These are phyloP conservation scores for Thymallus thymallus DNA, from an alignment of 2,113 vertebrate species.

Conservation along the genomic window DNA sequence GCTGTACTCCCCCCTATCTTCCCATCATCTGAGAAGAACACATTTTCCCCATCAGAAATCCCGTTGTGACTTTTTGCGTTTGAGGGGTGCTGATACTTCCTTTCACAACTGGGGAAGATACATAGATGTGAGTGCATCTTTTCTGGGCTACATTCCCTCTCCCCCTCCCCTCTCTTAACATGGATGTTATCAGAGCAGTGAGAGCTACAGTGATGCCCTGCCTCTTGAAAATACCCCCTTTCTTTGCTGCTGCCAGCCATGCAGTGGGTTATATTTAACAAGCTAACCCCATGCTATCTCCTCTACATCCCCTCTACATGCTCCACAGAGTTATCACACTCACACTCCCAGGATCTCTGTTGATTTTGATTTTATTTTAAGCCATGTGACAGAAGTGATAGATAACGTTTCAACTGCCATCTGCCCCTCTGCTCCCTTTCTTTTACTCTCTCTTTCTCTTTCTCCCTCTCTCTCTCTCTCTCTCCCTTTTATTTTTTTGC, in stretches of 20 bases:
- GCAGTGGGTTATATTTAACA: constrained; percentile 71
- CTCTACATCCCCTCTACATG: constrained; percentile 64
- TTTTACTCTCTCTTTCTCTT: constrained; percentile 11
- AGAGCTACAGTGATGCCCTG: constrained; percentile 75
- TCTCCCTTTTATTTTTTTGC: constrained; percentile 41
- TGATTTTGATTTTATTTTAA: constrained; percentile 77
- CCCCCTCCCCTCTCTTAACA: constrained; percentile 38
- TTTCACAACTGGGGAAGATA: constrained; percentile 58
- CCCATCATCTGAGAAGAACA: constrained; percentile 78
- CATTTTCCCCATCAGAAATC: constrained; percentile 80
- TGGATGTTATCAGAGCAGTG: constrained; percentile 73
- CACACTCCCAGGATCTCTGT: constrained; percentile 44
- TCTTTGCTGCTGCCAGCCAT: constrained; percentile 71
- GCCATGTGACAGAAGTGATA: constrained; percentile 71
- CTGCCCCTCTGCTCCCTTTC: constrained; percentile 27
- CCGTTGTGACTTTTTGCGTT: constrained; percentile 73
- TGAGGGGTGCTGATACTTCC: constrained; percentile 61
- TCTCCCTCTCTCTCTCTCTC: constrained; percentile 20
- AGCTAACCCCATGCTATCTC: constrained; percentile 58
- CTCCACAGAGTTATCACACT: constrained; percentile 69
- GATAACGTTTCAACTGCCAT: constrained; percentile 75
- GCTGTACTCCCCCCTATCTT: constrained; percentile 71
- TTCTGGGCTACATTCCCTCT: constrained; percentile 22
- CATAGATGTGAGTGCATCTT: constrained; percentile 61
- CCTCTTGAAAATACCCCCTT: constrained; percentile 75